Base-by-base conservation (phyloP, 92 coral and sea anemone genomes). In the Epizoanthus ramosus region DNA sequence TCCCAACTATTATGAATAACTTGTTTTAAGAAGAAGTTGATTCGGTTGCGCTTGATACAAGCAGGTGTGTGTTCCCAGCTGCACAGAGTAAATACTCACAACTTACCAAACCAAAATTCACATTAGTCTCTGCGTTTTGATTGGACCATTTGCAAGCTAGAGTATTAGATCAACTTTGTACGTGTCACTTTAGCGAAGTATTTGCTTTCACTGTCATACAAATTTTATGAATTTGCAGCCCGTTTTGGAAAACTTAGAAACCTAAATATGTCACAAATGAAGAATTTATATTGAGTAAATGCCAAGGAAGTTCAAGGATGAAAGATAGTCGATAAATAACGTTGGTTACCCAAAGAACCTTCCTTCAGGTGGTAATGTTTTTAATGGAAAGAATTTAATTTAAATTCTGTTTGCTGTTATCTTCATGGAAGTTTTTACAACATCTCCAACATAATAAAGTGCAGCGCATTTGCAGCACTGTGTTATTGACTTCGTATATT, bases 11-110 rank as follows among this genome's bases (percentile, higher is more conserved):
- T 39, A 76, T 10, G 35, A 76, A 75, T 53, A 76, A 75, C 33
- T 24, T 75, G 59, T 75, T 59, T 39, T 59, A 75, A 35, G 68
- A 19, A n/a, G 37, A 39, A n/a, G 33, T 15, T n/a, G 81, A 75
- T 6, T 37, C 67, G 14, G 21, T 54, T n/a, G 16, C 41, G 68
- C 39, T 68, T 58, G 69, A 15, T 16, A 75, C 81, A 75, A 75
- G 69, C 81, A 75, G 81, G 81, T 75, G 81, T 3, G 25, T 24
- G 39, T 15, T 33, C 18, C 22, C 81, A 75, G 57, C 50, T 75
- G 81, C 37, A n/a, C 45, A 35, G 64, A n/a, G 13, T 33, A 75
- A 59, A 75, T 41, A 59, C 8, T 24, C 37, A 10, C 76, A 75
- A 75, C 47, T 37, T 21, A 14, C 25, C 16, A 33, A 35, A 35